phyloP scores from a whole-genome alignment of 2,797 vertebrate species.

The Euphonia xanthogaster region DNA sequence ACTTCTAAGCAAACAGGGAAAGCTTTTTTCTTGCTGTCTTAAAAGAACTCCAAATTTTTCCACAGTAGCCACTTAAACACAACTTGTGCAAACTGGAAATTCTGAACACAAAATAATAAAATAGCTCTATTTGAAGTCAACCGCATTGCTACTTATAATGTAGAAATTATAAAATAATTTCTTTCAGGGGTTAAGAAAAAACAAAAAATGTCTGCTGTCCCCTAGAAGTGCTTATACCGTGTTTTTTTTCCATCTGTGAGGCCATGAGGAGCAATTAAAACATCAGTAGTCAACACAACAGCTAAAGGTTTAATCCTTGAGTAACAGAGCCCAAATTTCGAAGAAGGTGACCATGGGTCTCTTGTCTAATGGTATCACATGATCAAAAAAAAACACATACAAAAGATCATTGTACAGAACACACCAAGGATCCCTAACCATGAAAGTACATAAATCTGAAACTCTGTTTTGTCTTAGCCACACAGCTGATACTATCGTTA shows the following conservation, averaged over 20 bases:
- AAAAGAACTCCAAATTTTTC: background rate
- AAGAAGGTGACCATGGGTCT: background rate
- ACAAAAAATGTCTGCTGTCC: background rate
- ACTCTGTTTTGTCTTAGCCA: background rate
- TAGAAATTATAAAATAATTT: background rate
- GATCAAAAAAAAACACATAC: background rate
- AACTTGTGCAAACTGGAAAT: background rate
- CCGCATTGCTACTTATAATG: background rate
- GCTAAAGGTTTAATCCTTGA: background rate
- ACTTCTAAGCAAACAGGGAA: background rate
- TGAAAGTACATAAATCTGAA: background rate
- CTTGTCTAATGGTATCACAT: background rate
- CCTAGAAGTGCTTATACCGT: background rate
- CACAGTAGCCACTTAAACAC: background rate
- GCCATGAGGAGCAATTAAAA: background rate
- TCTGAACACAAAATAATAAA: background rate
- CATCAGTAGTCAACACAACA: background rate
- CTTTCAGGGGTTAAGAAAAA: background rate
- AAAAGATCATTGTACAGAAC: background rate
- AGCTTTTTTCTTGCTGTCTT: background rate
- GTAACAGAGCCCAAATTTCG: background rate
- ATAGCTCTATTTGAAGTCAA: background rate
- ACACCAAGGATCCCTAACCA: background rate
- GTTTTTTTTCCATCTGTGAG: background rate
- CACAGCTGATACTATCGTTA: accelerated